Conservation (phyloP, 1,140 invertebrate genomes). For the Diorhabda elongata region DNA sequence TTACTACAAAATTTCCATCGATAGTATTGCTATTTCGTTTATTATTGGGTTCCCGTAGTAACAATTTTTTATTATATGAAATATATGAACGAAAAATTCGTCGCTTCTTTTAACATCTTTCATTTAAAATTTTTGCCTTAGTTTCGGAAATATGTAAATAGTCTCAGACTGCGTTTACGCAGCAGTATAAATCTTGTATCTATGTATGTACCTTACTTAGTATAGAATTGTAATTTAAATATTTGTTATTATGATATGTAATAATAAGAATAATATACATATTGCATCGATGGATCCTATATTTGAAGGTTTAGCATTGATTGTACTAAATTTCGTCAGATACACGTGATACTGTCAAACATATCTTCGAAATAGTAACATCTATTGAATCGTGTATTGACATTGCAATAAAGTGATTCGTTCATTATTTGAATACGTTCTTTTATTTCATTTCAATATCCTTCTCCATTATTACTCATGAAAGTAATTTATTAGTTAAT, state of each 20-base stretch:
- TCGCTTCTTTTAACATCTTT: background rate
- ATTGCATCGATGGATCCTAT: slow-evolving; percentile 25
- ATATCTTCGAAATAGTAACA: slow-evolving; percentile 31
- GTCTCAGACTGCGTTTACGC: slow-evolving; percentile 17
- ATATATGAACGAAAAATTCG: too few species aligned
- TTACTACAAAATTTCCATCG: too few species aligned
- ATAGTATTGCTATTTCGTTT: too few species aligned
- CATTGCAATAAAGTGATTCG: slow-evolving; percentile 48
- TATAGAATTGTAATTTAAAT: slow-evolving; percentile 40
- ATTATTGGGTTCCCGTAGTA: too few species aligned
- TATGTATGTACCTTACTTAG: slow-evolving; percentile 49
- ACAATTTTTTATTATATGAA: too few species aligned
- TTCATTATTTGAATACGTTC: slow-evolving; percentile 43
- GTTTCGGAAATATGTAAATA: slow-evolving; percentile 17
- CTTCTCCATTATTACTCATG: background rate
- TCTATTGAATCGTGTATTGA: slow-evolving; percentile 42
- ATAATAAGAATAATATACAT: slow-evolving; percentile 31
- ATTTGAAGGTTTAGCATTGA: slow-evolving; percentile 31
- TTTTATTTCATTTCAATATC: slow-evolving; percentile 21
- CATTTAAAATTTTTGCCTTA: background rate
- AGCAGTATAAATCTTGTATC: slow-evolving; percentile 47
- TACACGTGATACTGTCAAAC: slow-evolving; percentile 26
- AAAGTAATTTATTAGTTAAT: too few species aligned
- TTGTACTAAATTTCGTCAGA: slow-evolving; percentile 26
- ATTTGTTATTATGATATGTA: slow-evolving; percentile 44